A percentile compares a stretch with the other conserved stretches of the same genome.
Conservation (phyloP, 1,140 invertebrate genomes). For the Muscidifurax raptorellus region DNA sequence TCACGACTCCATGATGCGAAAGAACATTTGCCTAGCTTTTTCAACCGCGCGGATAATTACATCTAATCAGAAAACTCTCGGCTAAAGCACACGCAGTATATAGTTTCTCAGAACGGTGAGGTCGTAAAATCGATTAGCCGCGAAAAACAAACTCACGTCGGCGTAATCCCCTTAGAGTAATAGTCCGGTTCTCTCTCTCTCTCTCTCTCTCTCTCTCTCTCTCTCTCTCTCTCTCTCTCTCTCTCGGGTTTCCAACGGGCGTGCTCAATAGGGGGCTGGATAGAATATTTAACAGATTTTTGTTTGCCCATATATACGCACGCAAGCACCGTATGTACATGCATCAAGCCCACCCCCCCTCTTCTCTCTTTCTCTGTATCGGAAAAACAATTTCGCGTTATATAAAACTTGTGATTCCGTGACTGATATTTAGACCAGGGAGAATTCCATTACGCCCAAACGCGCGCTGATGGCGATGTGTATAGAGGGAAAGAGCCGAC, state of each 20-base stretch:
- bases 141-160: not conserved
- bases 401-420: slow-evolving; percentile 24
- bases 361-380: not conserved
- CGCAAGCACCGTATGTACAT: too few relatives aligned
- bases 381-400: slow-evolving; percentile 26
- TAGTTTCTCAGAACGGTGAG: not conserved
- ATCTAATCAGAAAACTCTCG: not conserved
- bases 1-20: not conserved
- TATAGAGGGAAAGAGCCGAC: not conserved
- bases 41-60: not conserved
- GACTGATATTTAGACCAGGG: slow-evolving; percentile 16
- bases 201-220: not conserved
- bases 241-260: not conserved
- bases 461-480: not conserved
- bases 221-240: not conserved
- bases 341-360: not conserved
- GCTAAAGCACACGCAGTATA: not conserved
- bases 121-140: slow-evolving; percentile 1
- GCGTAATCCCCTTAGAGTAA: not conserved
- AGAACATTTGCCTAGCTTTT: too few relatives aligned
- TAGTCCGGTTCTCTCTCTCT: not conserved
- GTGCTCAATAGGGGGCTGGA: not conserved
- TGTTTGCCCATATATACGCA: not conserved
- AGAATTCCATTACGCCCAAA: slow-evolving; percentile 17
- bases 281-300: slow-evolving; percentile 32